Conservation (phyloP, 2,113 vertebrate species). For the Semnornis frantzii region DNA sequence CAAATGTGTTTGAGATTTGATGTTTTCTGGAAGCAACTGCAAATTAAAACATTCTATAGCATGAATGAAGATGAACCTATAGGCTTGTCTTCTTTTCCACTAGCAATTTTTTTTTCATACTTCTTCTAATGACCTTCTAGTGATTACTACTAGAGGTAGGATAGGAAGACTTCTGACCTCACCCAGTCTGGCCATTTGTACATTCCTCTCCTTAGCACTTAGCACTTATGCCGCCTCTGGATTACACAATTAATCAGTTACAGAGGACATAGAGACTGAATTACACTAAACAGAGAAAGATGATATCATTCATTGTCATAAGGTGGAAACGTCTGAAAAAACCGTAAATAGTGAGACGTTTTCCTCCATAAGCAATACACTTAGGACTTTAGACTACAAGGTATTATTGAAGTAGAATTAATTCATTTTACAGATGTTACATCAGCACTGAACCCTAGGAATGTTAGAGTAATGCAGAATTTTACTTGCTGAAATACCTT, state of each 20-base stretch:
- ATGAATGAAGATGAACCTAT: not conserved
- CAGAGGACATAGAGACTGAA: constrained; percentile 7
- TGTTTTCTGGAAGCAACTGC: not conserved
- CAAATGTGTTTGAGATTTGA: fast-evolving
- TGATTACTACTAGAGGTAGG: not conserved
- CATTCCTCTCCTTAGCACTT: not conserved
- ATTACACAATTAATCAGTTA: not conserved
- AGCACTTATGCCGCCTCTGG: not conserved
- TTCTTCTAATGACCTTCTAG: not conserved
- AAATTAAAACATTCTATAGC: not conserved
- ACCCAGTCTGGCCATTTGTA: not conserved
- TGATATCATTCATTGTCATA: constrained; percentile 31
- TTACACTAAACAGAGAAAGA: not conserved
- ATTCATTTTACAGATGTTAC: constrained; percentile 48
- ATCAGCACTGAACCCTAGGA: not conserved
- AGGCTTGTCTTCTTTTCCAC: not conserved
- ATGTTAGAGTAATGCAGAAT: constrained; percentile 32
- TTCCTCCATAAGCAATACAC: not conserved
- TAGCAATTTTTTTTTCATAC: not conserved
- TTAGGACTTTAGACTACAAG: not conserved
- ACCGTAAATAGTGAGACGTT: not conserved
- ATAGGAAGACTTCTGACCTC: not conserved
- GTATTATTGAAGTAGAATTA: not conserved
- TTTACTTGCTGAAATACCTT: constrained; percentile 4
- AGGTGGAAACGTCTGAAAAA: constrained; percentile 29